These are phyloP conservation scores for Flabesymbios commensalis DNA, from an alignment of 2,888 invertebrate species.

Conservation along the genomic window DNA sequence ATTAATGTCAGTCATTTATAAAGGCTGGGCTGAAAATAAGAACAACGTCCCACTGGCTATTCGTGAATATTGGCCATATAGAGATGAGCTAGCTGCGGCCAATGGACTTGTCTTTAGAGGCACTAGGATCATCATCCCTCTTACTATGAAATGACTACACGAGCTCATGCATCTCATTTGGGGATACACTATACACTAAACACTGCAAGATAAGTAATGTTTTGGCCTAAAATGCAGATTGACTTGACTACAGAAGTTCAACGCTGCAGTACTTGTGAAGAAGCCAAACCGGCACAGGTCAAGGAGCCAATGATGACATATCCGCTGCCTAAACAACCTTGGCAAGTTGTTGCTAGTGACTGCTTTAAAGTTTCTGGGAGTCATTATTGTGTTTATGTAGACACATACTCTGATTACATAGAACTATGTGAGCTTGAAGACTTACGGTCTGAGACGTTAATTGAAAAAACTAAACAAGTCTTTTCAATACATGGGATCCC, in stretches of 20 bases:
- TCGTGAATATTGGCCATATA: too few species aligned
- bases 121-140: not conserved
- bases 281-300: not conserved
- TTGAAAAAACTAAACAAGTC: not conserved
- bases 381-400: too few species aligned
- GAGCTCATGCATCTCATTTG: too few species aligned
- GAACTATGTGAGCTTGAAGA: too few species aligned
- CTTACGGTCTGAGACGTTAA: not conserved
- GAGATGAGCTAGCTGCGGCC: not conserved
- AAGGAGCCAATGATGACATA: not conserved
- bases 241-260: not conserved
- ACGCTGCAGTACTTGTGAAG: not conserved
- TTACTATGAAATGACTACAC: too few species aligned
- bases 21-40: too few species aligned
- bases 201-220: not conserved
- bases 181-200: too few species aligned
- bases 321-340: not conserved
- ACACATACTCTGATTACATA: not conserved
- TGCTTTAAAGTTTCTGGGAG: not conserved
- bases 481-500: not conserved
- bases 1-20: too few species aligned
- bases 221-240: not conserved
- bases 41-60: too few species aligned
- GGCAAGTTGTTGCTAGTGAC: not conserved
- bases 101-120: not conserved